Evolutionary conservation across 2,797 vertebrate genomes (phyloP).

Genomic region (Mormyrus proboscirostris): DNA sequence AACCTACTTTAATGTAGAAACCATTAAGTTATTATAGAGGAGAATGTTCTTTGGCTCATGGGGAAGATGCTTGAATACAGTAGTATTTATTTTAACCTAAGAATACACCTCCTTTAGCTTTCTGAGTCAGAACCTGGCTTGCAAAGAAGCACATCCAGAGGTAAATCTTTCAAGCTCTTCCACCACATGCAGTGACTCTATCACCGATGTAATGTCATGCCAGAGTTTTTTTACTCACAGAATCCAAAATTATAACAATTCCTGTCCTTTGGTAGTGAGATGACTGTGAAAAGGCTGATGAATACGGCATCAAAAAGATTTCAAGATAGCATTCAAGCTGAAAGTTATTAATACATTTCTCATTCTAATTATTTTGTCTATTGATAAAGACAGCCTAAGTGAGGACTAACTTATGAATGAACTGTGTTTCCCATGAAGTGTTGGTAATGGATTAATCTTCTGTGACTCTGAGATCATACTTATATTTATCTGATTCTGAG

Average conservation of each 20-base stretch:
- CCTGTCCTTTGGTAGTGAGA: constrained; percentile 4
- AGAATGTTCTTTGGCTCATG: background rate
- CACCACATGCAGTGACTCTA: background rate
- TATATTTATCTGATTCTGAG: background rate
- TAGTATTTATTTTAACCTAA: background rate
- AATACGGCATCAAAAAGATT: background rate
- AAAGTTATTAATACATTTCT: constrained; percentile 15
- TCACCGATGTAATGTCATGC: background rate
- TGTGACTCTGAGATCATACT: constrained; percentile 11
- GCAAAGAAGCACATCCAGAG: background rate
- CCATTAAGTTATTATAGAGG: background rate
- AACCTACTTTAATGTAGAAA: constrained; percentile 6
- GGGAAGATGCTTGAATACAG: background rate
- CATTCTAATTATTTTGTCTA: constrained; percentile 13
- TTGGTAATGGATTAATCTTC: constrained; percentile 19
- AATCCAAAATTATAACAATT: constrained; percentile 1
- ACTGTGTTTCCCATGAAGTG: constrained; percentile 1
- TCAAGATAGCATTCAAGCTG: background rate
- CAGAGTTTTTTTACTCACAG: background rate
- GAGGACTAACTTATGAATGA: constrained; percentile 5
- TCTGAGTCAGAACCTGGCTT: background rate
- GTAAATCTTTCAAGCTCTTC: constrained; percentile 1
- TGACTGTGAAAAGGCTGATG: background rate
- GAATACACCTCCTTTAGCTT: background rate
- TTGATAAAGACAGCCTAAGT: background rate